Percentiles rank a stretch among this genome's conserved stretches.
Evolutionary conservation across 1,140 invertebrate species (phyloP).

Genomic region (Melipona quadrifasciata): DNA sequence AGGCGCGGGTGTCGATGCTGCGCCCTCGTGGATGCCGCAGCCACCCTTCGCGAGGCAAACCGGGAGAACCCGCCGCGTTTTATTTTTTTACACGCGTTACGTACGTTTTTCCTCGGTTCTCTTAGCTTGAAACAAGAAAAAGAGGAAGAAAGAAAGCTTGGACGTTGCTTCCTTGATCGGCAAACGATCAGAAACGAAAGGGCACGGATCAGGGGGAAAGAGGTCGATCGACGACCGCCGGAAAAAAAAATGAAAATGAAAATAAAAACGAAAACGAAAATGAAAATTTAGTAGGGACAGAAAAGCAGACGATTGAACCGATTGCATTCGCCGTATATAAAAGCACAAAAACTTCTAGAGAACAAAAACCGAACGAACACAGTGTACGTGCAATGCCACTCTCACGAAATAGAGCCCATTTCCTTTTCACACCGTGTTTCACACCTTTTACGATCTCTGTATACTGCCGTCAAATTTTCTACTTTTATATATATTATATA

Average conservation of each 20-base stretch:
- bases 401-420: conserved; percentile 55
- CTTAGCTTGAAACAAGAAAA: conserved; percentile 35
- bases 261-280: background rate
- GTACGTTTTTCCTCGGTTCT: conserved; percentile 39
- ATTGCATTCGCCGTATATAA: conserved; percentile 15
- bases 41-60: conserved; percentile 31
- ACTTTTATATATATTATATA: conserved; percentile 79
- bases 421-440: conserved; percentile 60
- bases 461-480: conserved; percentile 77
- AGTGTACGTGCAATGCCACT: conserved; percentile 13
- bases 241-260: background rate
- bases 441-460: conserved; percentile 62
- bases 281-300: background rate
- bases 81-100: conserved; percentile 32
- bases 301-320: conserved; percentile 4
- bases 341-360: conserved; percentile 34
- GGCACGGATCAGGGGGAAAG: conserved; percentile 20
- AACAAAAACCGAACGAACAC: background rate
- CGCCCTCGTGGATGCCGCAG: conserved; percentile 35
- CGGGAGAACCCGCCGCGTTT: conserved; percentile 11
- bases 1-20: conserved; percentile 30
- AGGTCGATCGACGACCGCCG: conserved; percentile 15
- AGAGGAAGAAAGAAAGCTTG: background rate
- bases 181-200: conserved; percentile 15
- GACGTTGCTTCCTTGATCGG: conserved; percentile 38